Evolutionary conservation across 2,888 invertebrate genomes (phyloP).

Genomic region (Dasysyrphus tricinctus): DNA sequence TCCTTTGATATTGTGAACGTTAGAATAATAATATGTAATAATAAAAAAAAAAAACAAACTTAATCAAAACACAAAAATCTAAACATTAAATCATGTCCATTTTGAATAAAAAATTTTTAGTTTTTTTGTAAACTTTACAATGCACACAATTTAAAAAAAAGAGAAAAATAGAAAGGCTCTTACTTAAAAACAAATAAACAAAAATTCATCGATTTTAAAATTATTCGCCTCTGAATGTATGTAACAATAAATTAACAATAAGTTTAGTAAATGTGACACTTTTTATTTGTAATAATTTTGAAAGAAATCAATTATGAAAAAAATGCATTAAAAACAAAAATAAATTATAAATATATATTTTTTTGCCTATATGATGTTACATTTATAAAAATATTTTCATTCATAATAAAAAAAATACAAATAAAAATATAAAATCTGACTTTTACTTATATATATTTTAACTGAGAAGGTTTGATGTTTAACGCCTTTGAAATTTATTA

Average conservation of each 20-base stretch:
- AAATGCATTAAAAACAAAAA: slow-evolving; percentile 31
- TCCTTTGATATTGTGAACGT: slow-evolving; percentile 52
- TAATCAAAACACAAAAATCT: slow-evolving; percentile 7
- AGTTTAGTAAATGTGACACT: slow-evolving; percentile 41
- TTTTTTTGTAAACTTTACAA: slow-evolving; percentile 12
- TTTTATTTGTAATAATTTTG: slow-evolving; percentile 34
- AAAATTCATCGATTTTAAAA: slow-evolving; percentile 42
- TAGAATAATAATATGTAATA: too few species aligned
- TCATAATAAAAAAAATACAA: slow-evolving; percentile 51
- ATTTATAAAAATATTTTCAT: slow-evolving; percentile 69
- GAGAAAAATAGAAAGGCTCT: slow-evolving; percentile 34
- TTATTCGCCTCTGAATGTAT: slow-evolving; percentile 63
- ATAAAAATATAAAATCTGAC: slow-evolving; percentile 4
- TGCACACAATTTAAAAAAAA: slow-evolving; percentile 46
- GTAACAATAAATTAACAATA: slow-evolving; percentile 34
- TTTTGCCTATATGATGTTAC: slow-evolving; percentile 69
- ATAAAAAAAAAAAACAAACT: slow-evolving; percentile 20
- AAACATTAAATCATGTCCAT: slow-evolving; percentile 15
- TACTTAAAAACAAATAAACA: slow-evolving; percentile 11
- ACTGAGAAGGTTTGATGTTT: background rate
- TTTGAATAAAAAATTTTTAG: background rate
- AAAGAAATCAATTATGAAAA: slow-evolving; percentile 32
- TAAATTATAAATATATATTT: slow-evolving; percentile 55
- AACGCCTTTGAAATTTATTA: too few species aligned
- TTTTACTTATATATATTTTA: background rate